Conservation (phyloP, 2,888 invertebrate genomes). For the Candidula unifasciata region DNA sequence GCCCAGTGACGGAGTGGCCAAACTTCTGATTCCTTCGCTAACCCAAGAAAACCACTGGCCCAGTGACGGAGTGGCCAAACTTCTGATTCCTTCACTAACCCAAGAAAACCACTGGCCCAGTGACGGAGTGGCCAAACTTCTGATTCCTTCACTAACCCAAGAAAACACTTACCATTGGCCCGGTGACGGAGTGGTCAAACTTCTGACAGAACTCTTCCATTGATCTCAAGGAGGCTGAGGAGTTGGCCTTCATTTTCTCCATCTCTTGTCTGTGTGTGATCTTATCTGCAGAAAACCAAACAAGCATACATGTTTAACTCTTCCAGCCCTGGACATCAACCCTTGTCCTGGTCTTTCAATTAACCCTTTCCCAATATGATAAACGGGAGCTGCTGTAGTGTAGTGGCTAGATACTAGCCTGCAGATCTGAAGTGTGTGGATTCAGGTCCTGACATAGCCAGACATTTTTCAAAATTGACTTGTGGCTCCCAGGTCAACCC, state of each 20-base stretch:
- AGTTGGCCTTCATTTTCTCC: constrained; percentile 71
- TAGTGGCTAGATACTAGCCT: no score
- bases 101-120: constrained; percentile 58
- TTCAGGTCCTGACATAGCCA: no score
- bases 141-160: constrained; percentile 66
- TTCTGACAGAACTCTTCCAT: constrained; percentile 77
- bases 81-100: constrained; percentile 71
- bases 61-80: constrained; percentile 74
- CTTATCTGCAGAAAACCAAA: constrained; percentile 69
- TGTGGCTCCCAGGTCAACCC: no score
- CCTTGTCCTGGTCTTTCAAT: no score
- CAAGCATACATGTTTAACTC: no score
- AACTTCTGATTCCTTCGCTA: no score
- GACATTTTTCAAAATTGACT: no score
- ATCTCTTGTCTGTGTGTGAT: constrained; percentile 72
- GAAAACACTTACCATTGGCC: constrained; percentile 55
- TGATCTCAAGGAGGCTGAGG: constrained; percentile 73
- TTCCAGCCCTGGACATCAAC: no score
- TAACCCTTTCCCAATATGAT: no score
- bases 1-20: constrained; percentile 58
- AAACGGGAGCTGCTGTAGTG: no score
- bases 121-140: constrained; percentile 75
- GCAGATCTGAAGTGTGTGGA: no score
- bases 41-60: constrained; percentile 54
- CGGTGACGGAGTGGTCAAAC: constrained; percentile 74